Percentiles rank a stretch among this genome's conserved stretches.
These are phyloP conservation scores for Eulemur rubriventer DNA, from an alignment of 2,797 vertebrate genomes.

Conservation along the genomic window DNA sequence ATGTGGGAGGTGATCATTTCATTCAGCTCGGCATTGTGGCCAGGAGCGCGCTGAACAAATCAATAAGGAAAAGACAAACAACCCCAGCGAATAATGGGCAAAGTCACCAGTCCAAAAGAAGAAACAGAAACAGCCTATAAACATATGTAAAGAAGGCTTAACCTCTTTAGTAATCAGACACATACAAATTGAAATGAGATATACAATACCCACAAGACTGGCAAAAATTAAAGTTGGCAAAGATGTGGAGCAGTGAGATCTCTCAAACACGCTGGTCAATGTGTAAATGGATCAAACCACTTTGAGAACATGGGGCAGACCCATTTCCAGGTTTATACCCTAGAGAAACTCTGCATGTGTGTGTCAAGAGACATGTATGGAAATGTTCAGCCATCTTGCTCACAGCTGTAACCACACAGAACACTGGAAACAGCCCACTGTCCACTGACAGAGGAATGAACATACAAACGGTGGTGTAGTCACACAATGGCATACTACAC, in stretches of 20 bases:
- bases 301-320: background rate
- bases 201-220: background rate
- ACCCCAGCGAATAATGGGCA: background rate
- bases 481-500: background rate
- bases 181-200: background rate
- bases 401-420: background rate
- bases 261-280: background rate
- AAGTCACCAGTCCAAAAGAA: slow-evolving; percentile 9
- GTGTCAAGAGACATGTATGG: background rate
- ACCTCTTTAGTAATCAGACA: background rate
- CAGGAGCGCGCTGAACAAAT: background rate
- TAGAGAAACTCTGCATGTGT: background rate
- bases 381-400: background rate
- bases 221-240: background rate
- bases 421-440: background rate
- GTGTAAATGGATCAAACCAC: background rate
- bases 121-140: slow-evolving; percentile 17
- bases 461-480: background rate
- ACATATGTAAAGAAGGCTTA: background rate
- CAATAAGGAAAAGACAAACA: slow-evolving; percentile 29
- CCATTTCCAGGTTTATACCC: background rate
- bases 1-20: background rate
- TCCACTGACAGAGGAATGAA: background rate
- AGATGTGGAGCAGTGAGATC: background rate
- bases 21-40: background rate